Base-by-base conservation (phyloP, 2,113 vertebrate species). In the Cnemophilus loriae region DNA sequence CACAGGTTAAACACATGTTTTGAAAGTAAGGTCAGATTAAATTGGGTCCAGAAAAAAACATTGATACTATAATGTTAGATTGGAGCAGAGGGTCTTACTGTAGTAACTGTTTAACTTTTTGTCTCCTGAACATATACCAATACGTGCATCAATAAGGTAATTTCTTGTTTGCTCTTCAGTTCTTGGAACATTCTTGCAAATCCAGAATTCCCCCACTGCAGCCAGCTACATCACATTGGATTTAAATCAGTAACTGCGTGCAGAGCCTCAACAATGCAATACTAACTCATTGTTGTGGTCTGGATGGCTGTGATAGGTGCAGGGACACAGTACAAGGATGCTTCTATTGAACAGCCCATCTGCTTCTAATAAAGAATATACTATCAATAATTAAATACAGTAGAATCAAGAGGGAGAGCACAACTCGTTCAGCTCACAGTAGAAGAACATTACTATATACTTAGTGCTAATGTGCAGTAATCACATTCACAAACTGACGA, bases 401-500 rank as follows among this genome's bases (percentile, higher is more conserved):
- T 59, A 70, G 63, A 90, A 97, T 91, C 78, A 71, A 91, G 60
- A 87, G 71, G 50, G 57, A 70, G 35, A 94, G 79, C 57, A 67
- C 30, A 95, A 81, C 61, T 93, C 42, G 13, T 84, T 69, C 24
- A 21, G 56, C 68, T 79, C 46, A 35, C 37, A 60, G 71, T 53
- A 76, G 57, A 95, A 89, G 64, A 95, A 86, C 68, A 89, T 95
- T 84, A 30, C 47, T 86, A 23, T 20, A 77, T 26, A 92, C 82
- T 91, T 93, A 85, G 30, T 17, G 30, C 80, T 94, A 94, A 95
- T 83, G 76, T 82, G 70, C 67, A 93, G 84, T 96, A 90, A 74
- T 92, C 32, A 61, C 75, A 87, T 92, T 94, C 81, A 16, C 60
- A 55, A 81, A 74, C 41, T 97, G 84, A 80, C 76, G 93, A 86